phyloP scores from a whole-genome alignment of 1,140 invertebrate species.

The Drosophila ananassae region DNA sequence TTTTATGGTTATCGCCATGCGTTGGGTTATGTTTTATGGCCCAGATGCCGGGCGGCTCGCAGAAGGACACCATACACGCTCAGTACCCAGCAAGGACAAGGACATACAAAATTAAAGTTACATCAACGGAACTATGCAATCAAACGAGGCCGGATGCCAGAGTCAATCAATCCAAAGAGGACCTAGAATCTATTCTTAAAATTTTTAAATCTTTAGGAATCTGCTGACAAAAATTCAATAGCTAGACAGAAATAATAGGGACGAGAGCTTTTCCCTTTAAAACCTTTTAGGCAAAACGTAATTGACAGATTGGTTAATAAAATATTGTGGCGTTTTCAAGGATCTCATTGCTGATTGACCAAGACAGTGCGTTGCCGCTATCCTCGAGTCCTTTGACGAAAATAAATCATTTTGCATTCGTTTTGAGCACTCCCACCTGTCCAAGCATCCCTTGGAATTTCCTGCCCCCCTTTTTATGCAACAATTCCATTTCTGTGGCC shows the following conservation, averaged over 20 bases:
- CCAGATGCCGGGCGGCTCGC: not conserved
- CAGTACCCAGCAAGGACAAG: slow-evolving; percentile 18
- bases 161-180: not conserved
- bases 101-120: slow-evolving; percentile 31
- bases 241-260: too few relatives aligned
- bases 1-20: slow-evolving; percentile 67
- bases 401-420: slow-evolving; percentile 38
- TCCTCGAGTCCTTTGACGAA: slow-evolving; percentile 25
- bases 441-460: slow-evolving; percentile 21
- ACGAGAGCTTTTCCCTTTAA: too few relatives aligned
- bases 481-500: slow-evolving; percentile 12
- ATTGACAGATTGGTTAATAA: slow-evolving; percentile 3
- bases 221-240: too few relatives aligned
- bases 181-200: not conserved
- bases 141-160: not conserved
- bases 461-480: not conserved
- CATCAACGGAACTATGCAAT: slow-evolving; percentile 34
- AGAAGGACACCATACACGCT: not conserved
- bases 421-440: slow-evolving; percentile 40
- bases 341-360: slow-evolving; percentile 40
- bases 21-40: slow-evolving; percentile 70
- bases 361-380: slow-evolving; percentile 28
- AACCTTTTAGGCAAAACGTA: not conserved
- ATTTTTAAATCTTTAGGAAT: too few relatives aligned
- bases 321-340: not conserved